Percentiles rank a stretch among this genome's conserved stretches.
phyloP scores from a whole-genome alignment of 2,888 invertebrate genomes.

The Philereme transversata region DNA sequence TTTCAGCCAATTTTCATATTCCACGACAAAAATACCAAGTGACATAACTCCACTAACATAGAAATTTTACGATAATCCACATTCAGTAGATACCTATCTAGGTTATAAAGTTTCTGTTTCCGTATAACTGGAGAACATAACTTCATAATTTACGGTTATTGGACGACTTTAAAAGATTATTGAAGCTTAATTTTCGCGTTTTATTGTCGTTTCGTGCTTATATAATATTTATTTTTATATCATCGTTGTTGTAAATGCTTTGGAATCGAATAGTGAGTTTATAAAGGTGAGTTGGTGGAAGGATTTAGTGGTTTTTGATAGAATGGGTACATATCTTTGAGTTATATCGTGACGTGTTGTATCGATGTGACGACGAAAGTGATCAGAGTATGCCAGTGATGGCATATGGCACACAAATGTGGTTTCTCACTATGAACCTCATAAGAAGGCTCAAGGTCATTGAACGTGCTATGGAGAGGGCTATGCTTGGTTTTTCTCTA shows the following conservation, averaged over 20 bases:
- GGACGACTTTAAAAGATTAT: constrained; percentile 62
- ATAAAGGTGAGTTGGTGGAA: constrained; percentile 8
- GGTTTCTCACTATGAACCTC: too few relatives aligned
- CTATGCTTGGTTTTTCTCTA: too few relatives aligned
- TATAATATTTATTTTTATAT: constrained; percentile 52
- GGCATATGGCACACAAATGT: too few relatives aligned
- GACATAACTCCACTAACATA: constrained; percentile 24
- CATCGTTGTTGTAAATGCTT: constrained; percentile 50
- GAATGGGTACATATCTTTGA: too few relatives aligned
- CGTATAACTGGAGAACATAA: constrained; percentile 45
- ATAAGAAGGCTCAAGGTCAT: too few relatives aligned
- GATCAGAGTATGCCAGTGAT: too few relatives aligned
- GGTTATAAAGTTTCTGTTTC: constrained; percentile 49
- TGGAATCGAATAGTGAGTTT: constrained; percentile 44
- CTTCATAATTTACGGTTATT: constrained; percentile 68
- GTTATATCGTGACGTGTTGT: too few relatives aligned
- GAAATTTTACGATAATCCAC: constrained; percentile 47
- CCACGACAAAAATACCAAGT: not conserved
- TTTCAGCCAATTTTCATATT: too few relatives aligned
- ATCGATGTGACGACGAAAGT: too few relatives aligned
- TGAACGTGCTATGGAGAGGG: too few relatives aligned
- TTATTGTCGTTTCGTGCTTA: constrained; percentile 67
- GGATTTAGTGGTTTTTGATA: constrained; percentile 1
- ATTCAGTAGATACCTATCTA: constrained; percentile 45
- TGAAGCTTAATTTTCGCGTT: constrained; percentile 65